Evolutionary conservation across 1,140 invertebrate genomes (phyloP), one percentile per base, ranked within the genome.

Genomic region (Wiebesia pumilae): DNA sequence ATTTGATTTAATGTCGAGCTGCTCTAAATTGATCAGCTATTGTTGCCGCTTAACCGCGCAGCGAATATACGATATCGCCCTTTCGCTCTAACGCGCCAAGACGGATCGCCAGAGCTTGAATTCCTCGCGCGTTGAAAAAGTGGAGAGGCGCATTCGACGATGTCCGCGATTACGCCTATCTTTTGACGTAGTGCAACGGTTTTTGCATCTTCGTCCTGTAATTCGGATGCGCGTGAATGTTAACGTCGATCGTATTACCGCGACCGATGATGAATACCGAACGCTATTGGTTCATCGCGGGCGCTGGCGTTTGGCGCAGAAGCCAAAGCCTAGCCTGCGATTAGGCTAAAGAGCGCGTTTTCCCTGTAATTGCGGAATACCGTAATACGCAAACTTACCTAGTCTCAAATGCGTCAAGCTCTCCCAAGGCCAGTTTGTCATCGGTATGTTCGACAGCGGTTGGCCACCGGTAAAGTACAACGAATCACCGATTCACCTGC

Each of bases 371-470:
- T 75, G 0, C 71, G 24, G 27, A 0, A 21, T 33, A 33, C 47
- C 21, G n/a, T 27, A 14, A 9, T 43, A 19, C 38, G 40, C 43
- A 47, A 6, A 35, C 69, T 73, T 38, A 6, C 7, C 4, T 16
- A n/a, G 12, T 21, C 4, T 80, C 9, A 80, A 58, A 80, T 77
- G 14, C 75, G 35, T 77, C 16, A 38, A 51, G 51, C n/a, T 51
- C 40, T 51, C 43, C n/a, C n/a, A 54, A 24, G 81, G 77, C 33
- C 83, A 71, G 69, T 51, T 80, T 80, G 83, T 80, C 69, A 85
- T 85, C 83, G 80, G 83, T 67, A 84, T 65, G 62, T 77, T 43
- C 65, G 40, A 78, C 62, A 85, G 77, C 54, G 24, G 33, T n/a
- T 24, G 24, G 54, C n/a, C 77, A 79, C 40, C 84, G 51, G 54